A percentile compares a stretch with the other conserved stretches of the same genome.
phyloP scores from a whole-genome alignment of 2,888 invertebrate genomes.

The Dysmachus trigonus region DNA sequence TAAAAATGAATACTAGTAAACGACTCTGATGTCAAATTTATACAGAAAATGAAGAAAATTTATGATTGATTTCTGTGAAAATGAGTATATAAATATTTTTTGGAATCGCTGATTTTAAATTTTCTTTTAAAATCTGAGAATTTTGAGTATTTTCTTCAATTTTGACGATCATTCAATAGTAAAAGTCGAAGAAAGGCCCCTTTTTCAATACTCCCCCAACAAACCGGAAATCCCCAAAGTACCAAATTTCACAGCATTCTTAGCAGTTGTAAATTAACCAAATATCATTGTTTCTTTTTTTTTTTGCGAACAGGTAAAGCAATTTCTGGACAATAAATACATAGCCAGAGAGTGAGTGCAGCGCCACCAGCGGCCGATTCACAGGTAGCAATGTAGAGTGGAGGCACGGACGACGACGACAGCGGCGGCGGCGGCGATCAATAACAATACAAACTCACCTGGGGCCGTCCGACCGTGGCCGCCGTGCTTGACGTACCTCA shows the following conservation, averaged over 20 bases:
- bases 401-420: not conserved
- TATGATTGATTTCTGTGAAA: no score
- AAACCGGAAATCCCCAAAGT: not conserved
- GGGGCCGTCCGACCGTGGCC: conserved; percentile 50
- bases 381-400: not conserved
- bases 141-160: no score
- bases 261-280: no score
- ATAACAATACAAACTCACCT: conserved; percentile 45
- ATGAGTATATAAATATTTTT: not conserved
- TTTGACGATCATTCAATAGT: no score
- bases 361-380: not conserved
- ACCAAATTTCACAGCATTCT: not conserved
- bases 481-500: conserved; percentile 51
- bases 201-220: no score
- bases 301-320: conserved; percentile 4
- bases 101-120: not conserved
- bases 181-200: no score
- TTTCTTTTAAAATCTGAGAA: no score
- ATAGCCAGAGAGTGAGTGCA: not conserved
- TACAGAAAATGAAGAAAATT: no score
- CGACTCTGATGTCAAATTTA: no score
- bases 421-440: not conserved
- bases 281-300: no score
- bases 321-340: not conserved
- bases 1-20: no score